Base-by-base conservation (phyloP, 2,888 invertebrate genomes). In the Anticlea derivata region DNA sequence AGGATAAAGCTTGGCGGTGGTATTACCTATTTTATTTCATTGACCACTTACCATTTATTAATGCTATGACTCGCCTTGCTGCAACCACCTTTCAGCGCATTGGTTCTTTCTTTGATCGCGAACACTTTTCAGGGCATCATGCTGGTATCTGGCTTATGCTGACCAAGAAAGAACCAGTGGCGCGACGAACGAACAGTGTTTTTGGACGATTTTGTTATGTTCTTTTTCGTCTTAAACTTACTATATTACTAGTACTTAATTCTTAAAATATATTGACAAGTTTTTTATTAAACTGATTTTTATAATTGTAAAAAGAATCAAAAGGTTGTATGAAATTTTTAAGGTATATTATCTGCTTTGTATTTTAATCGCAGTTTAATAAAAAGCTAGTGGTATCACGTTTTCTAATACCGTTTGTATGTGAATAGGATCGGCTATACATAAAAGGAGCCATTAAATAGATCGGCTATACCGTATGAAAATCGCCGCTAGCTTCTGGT, bases 121-220 rank as follows among this genome's bases (percentile, higher is more conserved):
- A 7, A 7, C 7, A 2, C 3, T 35, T 35, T 5, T 23, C 13
- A 17, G 4, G 13, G 7, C 12, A 31, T 17, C 20, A 17, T 5
- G 8, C 33, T 5, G n/a, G n/a, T n/a, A n/a, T 33, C 20, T 17
- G 1, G n/a, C 3, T 29, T 2, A 7, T 1, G 8, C 5, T 33
- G 10, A 24, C 24, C 24, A 24, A 12, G 35, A 24, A 24, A 37
- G 5, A 24, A 12, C 24, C 23, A n/a, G 37, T 37, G 24, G n/a
- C 24, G n/a, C 37, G 13, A 31, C 41, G 10, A 13, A 38, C 38
- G 7, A 22, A 13, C 31, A 63, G 61, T 63, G 61, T 68, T 70
- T n/a, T 71, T 73, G 71, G 73, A 66, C 60, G 63, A 54, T 69
- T 79, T 80, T 83, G 78, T 72, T 62, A 73, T 83, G 83, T 80